Evolutionary conservation across 2,888 invertebrate species (phyloP).

Genomic region (Ypsolopha scabrella): DNA sequence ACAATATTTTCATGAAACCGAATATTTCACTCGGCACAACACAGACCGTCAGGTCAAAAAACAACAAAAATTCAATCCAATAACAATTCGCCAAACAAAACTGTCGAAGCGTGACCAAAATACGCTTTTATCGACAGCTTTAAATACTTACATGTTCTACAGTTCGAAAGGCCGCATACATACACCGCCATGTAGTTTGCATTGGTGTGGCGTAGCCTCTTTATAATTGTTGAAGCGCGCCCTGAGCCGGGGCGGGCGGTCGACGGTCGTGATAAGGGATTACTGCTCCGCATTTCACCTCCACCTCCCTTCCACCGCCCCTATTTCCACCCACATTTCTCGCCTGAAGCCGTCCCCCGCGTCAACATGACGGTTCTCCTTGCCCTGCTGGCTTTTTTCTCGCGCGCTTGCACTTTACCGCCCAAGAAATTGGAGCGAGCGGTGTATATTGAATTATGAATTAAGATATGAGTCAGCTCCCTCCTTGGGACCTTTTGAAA

Average conservation of each 20-base stretch:
- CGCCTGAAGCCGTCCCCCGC: slow-evolving; percentile 14
- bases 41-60: too few relatives aligned
- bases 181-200: slow-evolving; percentile 21
- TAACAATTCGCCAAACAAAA: too few relatives aligned
- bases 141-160: too few relatives aligned
- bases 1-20: too few relatives aligned
- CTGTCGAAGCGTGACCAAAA: too few relatives aligned
- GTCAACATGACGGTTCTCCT: slow-evolving; percentile 11
- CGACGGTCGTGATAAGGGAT: slow-evolving; percentile 55
- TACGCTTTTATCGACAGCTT: too few relatives aligned
- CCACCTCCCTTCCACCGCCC: slow-evolving; percentile 15
- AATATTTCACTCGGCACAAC: too few relatives aligned
- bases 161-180: too few relatives aligned
- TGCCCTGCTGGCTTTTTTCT: slow-evolving; percentile 48
- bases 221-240: slow-evolving; percentile 55
- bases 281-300: slow-evolving; percentile 30
- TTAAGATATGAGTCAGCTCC: slow-evolving; percentile 36
- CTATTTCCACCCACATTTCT: slow-evolving; percentile 12
- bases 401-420: slow-evolving; percentile 52
- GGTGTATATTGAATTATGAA: slow-evolving; percentile 57
- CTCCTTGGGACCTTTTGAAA: slow-evolving; percentile 1
- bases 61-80: too few relatives aligned
- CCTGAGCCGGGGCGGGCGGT: slow-evolving; percentile 14
- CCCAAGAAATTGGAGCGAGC: slow-evolving; percentile 23
- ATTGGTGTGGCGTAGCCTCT: slow-evolving; percentile 27